Base-by-base conservation (phyloP, 2,888 invertebrate species). In the Allygus modestus region DNA sequence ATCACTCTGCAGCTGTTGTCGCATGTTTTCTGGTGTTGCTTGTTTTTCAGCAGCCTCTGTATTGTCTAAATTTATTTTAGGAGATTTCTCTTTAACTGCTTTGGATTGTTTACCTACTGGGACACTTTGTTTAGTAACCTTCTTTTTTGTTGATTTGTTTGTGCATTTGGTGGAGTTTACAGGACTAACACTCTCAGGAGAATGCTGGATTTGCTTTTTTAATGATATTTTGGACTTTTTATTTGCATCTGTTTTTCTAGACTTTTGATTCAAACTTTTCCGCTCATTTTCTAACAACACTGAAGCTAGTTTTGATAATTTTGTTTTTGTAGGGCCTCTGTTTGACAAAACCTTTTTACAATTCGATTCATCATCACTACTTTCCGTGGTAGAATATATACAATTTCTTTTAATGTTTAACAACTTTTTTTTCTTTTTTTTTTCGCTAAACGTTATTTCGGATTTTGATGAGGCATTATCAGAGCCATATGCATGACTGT, bases 271-370 rank as follows among this genome's bases (percentile, higher is more conserved):
- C 15, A 77, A 46, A 28, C 20, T 77, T 46, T 51, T 77, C 1
- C 77, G 17, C 46, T 51, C 77, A 77, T 77, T 77, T 77, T 77
- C 46, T 77, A 77, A 46, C n/a, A 77, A 41, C 9, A 20, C 7
- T 41, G 41, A 20, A 26, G 77, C 43, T n/a, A 77, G 17, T 28
- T 43, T 77, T 5, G 77, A 77, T 28, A 77, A 11, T n/a, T 51
- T 77, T 26, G 46, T 51, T 46, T 77, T 77, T 26, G 1, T 20
- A n/a, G 9, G 51, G 11, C 23, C 11, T 23, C 2, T 51, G 17
- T 51, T 28, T 23, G 9, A 0, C 5, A 0, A 5, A 73, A 4
- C n/a, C n/a, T 41, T 43, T 28, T 28, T 23, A 20, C 1, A 2
- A 28, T 23, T 17, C 4, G 28, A 26, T 51, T 43, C 77, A 46